Base-by-base conservation (phyloP, 2,113 vertebrate genomes). In the Steatornis caripensis region DNA sequence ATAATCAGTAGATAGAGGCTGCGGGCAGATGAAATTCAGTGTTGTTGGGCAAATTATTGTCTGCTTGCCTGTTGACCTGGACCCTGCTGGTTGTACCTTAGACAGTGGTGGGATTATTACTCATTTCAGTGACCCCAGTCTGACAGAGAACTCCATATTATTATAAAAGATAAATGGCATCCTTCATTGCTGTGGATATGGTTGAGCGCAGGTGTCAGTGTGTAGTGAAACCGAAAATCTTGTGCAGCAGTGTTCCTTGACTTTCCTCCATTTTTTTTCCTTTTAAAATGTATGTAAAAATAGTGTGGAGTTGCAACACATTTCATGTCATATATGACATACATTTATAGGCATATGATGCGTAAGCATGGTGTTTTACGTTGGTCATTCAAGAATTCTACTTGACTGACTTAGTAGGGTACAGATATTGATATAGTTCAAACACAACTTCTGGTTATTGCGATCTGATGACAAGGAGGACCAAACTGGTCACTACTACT, bases 21-120 rank as follows among this genome's bases (percentile, higher is more conserved):
- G 98, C 97, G 98, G 99, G 98, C 98, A 99, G 99, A 99, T 99
- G 98, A 99, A 99, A 99, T 99, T 98, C 99, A 98, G 98, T 99
- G 98, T 98, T 98, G 98, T 99, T 98, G 99, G 99, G 98, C 98
- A 99, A 99, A 99, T 99, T 99, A 99, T 99, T 98, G 98, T 99
- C 99, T 99, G 98, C 98, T 98, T 98, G 98, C 98, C 98, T 99
- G 99, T 99, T 99, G 99, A 99, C 99, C 99, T 98, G 98, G 98
- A 98, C 98, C 98, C 98, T 97, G 98, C 98, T 98, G 98, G 98
- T 98, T 98, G 96, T 97, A 98, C 98, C 97, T 98, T 97, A 98
- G 98, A 98, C 91, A 95, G 97, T 95, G 94, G 97, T 97, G 97
- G 98, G 97, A 98, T 98, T 98, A 98, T 98, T 98, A 98, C 98